Conservation (phyloP, 2,113 vertebrate species). For the Petromus typicus region DNA sequence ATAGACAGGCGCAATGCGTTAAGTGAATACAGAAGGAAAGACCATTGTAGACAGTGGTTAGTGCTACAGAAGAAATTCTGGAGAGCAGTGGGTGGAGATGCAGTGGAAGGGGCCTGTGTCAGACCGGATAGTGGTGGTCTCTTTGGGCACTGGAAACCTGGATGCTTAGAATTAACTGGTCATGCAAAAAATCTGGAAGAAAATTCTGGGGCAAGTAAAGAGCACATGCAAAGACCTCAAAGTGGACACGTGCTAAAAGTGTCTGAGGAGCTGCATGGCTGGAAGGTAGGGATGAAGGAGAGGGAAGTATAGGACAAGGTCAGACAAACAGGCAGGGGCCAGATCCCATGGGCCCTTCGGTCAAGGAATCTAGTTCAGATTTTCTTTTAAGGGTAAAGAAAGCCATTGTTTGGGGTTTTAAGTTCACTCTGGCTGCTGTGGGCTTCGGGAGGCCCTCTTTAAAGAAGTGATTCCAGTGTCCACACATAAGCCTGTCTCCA, state of each 20-base stretch:
- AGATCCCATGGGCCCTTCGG: accelerated
- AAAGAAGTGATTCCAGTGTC: neutral
- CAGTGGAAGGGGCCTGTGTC: neutral
- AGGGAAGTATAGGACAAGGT: neutral
- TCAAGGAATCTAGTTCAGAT: neutral
- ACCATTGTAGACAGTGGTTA: neutral
- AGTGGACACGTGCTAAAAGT: neutral
- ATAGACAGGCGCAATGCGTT: neutral
- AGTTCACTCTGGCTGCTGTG: neutral
- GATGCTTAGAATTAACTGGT: neutral
- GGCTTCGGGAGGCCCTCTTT: neutral
- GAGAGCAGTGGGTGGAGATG: neutral
- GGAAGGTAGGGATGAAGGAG: neutral
- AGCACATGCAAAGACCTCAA: neutral
- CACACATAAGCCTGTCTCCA: neutral
- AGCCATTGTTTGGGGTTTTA: neutral
- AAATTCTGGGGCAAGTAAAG: neutral
- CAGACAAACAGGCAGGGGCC: neutral
- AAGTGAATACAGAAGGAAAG: neutral
- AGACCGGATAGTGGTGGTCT: neutral
- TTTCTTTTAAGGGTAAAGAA: neutral
- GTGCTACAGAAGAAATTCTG: neutral
- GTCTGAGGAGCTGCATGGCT: neutral
- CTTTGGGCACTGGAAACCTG: neutral
- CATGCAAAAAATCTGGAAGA: neutral